phyloP scores from a whole-genome alignment of 1,140 invertebrate genomes.

The Caerostris extrusa region DNA sequence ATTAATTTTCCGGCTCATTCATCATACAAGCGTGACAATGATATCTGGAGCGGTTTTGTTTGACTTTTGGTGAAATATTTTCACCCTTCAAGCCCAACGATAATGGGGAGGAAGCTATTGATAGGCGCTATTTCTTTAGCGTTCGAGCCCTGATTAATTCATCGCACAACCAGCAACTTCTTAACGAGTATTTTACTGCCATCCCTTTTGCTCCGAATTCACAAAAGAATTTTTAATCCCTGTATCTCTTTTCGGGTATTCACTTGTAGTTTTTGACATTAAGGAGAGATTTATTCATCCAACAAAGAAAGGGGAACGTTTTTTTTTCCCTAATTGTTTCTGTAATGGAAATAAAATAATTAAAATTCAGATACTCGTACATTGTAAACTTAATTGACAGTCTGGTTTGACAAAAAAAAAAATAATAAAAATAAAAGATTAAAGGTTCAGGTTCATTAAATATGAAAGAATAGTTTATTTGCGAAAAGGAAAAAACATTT shows the following conservation, averaged over 20 bases:
- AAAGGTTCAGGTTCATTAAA: not conserved
- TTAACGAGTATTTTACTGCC: constrained; percentile 50
- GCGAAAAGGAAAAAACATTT: not conserved
- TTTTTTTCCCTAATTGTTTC: not conserved
- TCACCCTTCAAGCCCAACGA: constrained; percentile 54
- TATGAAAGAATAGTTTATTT: not conserved
- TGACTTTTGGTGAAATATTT: constrained; percentile 62
- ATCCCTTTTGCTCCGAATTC: not conserved
- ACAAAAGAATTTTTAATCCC: constrained; percentile 30
- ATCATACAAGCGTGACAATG: constrained; percentile 58
- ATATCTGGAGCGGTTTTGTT: constrained; percentile 54
- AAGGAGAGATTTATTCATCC: not conserved
- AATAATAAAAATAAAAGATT: not conserved
- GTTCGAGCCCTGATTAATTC: constrained; percentile 43
- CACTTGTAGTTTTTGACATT: constrained; percentile 1
- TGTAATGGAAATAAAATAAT: not conserved
- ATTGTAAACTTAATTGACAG: not conserved
- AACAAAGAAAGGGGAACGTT: not conserved
- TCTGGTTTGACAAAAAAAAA: not conserved
- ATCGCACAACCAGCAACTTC: constrained; percentile 20
- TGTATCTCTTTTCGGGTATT: constrained; percentile 38
- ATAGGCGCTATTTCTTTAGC: constrained; percentile 28
- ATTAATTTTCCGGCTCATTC: constrained; percentile 63
- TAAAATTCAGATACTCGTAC: not conserved
- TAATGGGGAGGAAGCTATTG: constrained; percentile 46